Conservation (phyloP, 2,888 invertebrate species). For the Gymnoscelis rufifasciata region DNA sequence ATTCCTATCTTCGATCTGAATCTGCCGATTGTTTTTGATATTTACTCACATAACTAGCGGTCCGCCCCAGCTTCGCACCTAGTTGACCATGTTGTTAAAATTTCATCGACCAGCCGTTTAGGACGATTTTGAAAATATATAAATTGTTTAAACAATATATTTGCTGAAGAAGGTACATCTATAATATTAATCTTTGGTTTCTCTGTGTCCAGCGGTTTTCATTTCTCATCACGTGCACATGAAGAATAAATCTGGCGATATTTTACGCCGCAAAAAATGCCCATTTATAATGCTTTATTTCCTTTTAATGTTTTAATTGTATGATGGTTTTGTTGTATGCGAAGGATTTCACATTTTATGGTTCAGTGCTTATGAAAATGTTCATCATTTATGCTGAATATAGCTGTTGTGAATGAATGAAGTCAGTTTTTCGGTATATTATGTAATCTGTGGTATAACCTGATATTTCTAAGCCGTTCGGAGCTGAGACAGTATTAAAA, state of each 20-base stretch:
- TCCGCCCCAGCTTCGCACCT: no score
- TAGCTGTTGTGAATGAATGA: not conserved
- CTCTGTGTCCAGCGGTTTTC: conserved; percentile 15
- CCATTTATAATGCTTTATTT: conserved; percentile 20
- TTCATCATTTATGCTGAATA: not conserved
- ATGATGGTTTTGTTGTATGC: conserved; percentile 2
- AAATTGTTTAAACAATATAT: no score
- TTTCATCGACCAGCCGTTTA: no score
- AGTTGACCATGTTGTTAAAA: no score
- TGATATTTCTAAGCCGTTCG: no score
- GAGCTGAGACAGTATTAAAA: no score
- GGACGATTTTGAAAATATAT: no score
- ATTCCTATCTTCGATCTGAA: no score
- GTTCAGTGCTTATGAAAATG: not conserved
- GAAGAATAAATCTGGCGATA: conserved; percentile 24
- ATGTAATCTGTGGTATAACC: no score
- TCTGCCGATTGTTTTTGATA: no score
- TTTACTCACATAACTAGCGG: no score
- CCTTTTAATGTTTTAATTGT: conserved; percentile 14
- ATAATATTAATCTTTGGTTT: conserved; percentile 2
- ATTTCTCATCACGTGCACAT: conserved; percentile 29
- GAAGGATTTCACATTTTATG: not conserved
- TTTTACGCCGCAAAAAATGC: conserved; percentile 19
- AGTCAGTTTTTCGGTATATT: not conserved
- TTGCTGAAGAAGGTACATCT: not conserved